Percentiles rank a stretch among this genome's conserved stretches.
phyloP scores from a whole-genome alignment of 2,888 invertebrate species.

The Andrena hattorfiana region DNA sequence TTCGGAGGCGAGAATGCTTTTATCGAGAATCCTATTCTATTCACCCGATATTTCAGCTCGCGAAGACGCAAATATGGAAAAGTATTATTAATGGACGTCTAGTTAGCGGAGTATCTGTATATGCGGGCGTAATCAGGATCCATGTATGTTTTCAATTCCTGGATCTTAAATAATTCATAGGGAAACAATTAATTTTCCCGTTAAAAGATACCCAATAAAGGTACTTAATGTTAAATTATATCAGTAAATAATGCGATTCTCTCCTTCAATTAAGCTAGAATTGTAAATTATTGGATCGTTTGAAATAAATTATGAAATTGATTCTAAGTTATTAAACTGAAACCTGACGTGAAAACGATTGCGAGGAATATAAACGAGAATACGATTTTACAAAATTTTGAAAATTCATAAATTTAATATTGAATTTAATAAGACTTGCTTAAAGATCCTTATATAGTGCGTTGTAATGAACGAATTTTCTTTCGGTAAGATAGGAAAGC shows the following conservation, averaged over 20 bases:
- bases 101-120: neutral
- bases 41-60: neutral
- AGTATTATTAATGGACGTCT: constrained; percentile 1
- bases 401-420: too few relatives aligned
- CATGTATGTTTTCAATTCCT: neutral
- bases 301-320: neutral
- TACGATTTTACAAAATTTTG: too few relatives aligned
- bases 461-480: too few relatives aligned
- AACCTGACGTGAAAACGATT: neutral
- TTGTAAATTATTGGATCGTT: constrained; percentile 10
- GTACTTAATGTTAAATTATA: constrained; percentile 14
- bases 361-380: neutral
- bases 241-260: constrained; percentile 8
- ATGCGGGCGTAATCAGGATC: neutral
- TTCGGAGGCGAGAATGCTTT: constrained; percentile 9
- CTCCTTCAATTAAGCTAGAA: constrained; percentile 4
- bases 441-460: too few relatives aligned
- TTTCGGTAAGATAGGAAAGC: too few relatives aligned
- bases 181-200: constrained; percentile 26
- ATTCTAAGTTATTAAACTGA: neutral
- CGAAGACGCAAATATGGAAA: neutral
- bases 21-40: neutral
- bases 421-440: too few relatives aligned
- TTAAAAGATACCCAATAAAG: constrained; percentile 15
- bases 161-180: constrained; percentile 36